Percentiles rank a stretch among this genome's conserved stretches.
Evolutionary conservation across 2,888 invertebrate genomes (phyloP).

Genomic region (Lasioglossum malachurum): DNA sequence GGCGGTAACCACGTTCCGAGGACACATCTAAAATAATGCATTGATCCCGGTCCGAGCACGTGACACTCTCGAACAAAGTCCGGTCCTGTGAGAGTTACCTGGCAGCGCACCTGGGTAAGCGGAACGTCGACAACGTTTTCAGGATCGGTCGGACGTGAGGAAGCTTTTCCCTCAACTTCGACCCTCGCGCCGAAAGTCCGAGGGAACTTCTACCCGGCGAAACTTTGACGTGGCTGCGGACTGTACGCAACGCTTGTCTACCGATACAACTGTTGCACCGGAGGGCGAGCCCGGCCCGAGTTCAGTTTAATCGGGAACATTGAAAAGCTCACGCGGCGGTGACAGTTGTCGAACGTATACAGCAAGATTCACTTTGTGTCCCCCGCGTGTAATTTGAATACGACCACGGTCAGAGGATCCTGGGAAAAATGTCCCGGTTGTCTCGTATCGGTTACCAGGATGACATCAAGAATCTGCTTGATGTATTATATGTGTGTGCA

Average conservation of each 20-base stretch:
- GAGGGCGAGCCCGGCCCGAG: neutral
- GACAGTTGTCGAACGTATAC: neutral
- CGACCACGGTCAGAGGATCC: neutral
- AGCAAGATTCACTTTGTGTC: conserved; percentile 29
- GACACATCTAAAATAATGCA: conserved; percentile 62
- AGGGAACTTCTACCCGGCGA: conserved; percentile 43
- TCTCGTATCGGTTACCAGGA: neutral
- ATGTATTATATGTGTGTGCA: neutral
- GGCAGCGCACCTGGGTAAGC: conserved; percentile 51
- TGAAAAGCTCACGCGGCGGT: conserved; percentile 25
- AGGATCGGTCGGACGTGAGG: conserved; percentile 56
- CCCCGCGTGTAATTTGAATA: conserved; percentile 33
- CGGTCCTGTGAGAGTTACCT: conserved; percentile 56
- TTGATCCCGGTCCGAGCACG: conserved; percentile 44
- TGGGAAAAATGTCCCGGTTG: neutral
- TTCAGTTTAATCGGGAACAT: conserved; percentile 38
- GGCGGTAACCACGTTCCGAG: conserved; percentile 19
- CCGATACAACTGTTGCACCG: conserved; percentile 62
- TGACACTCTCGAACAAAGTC: conserved; percentile 56
- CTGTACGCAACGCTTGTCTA: conserved; percentile 48
- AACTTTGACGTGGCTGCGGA: conserved; percentile 45
- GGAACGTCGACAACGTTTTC: conserved; percentile 51
- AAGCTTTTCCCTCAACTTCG: conserved; percentile 54
- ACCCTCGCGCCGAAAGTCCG: conserved; percentile 46
- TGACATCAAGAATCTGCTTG: neutral